Conservation (phyloP, 2,113 vertebrate species). For the Notarius quadriscutis region DNA sequence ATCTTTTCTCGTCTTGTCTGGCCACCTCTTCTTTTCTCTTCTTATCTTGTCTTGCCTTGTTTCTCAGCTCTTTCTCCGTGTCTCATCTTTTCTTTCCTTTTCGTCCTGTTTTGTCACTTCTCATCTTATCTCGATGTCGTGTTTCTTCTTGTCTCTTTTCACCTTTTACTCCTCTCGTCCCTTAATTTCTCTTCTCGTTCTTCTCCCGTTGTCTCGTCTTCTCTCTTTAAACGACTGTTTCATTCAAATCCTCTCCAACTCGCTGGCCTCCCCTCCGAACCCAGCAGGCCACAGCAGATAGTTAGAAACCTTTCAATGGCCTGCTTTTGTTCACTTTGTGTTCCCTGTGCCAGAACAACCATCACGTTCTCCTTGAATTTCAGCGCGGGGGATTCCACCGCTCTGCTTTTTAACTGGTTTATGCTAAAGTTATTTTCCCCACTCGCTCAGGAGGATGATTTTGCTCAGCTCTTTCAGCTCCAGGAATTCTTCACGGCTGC, state of each 20-base stretch:
- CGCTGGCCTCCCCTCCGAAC: neutral
- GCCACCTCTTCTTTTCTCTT: neutral
- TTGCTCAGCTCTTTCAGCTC: too few relatives aligned
- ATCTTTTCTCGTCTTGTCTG: neutral
- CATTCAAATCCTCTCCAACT: neutral
- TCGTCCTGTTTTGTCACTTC: neutral
- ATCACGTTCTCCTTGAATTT: conserved; percentile 1
- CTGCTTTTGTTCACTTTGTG: neutral
- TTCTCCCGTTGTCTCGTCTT: neutral
- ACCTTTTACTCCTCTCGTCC: neutral
- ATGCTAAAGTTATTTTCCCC: neutral
- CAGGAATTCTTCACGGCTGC: neutral
- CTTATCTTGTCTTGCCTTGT: neutral
- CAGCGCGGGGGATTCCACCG: neutral
- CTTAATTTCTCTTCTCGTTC: neutral
- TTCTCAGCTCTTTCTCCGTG: neutral
- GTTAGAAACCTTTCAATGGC: neutral
- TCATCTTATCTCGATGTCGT: too few relatives aligned
- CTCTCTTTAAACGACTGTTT: neutral
- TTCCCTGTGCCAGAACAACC: neutral
- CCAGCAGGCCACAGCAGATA: neutral
- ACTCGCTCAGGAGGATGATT: neutral
- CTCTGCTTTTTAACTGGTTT: neutral
- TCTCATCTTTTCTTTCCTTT: neutral
- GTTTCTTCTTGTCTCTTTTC: neutral